Evolutionary conservation across 2,797 vertebrate genomes (phyloP), one percentile per base, ranked within the genome.

Genomic region (Girardinus metallicus): DNA sequence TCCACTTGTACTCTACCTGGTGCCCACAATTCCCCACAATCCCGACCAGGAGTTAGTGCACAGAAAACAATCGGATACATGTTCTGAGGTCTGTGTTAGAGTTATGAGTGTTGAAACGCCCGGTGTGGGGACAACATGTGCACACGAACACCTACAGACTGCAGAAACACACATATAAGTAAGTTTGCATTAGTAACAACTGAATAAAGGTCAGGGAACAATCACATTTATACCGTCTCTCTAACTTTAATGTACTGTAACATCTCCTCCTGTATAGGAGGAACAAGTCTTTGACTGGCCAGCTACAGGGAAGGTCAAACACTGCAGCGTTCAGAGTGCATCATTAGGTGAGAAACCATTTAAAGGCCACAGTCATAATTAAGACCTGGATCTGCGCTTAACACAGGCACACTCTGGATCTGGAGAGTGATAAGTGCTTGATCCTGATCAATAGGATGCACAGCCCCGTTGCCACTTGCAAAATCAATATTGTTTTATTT

Each of bases 401-500:
- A 92, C 93, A 93, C 86, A 87, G 88, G 92, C 91, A 93, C 93
- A 93, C 93, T 95, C 87, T 47, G 84, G 92, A 93, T 91, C 93
- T 88, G 92, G 85, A 92, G 95, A 95, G 93, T 96, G 95, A 95
- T 95, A 96, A 94, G 94, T 94, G 94, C 94, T 95, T 92, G 94
- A 95, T 95, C 91, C 94, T 93, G 94, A 96, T 96, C 96, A 95
- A 96, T 96, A 95, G 87, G 89, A 94, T 94, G 93, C 95, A 94
- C 94, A 92, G 87, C 86, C 90, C 90, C 83, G 83, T 95, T 94
- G 92, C 94, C 92, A 94, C 93, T 95, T 89, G 94, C 91, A 88
- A 93, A 96, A 96, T 96, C 96, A 95, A 96, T 96, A 95, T 93
- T 95, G 95, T 95, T 96, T 96, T 95, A 96, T 96, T 96, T 95